Evolutionary conservation across 2,888 invertebrate genomes (phyloP).

Genomic region (Heliothis peltigera): DNA sequence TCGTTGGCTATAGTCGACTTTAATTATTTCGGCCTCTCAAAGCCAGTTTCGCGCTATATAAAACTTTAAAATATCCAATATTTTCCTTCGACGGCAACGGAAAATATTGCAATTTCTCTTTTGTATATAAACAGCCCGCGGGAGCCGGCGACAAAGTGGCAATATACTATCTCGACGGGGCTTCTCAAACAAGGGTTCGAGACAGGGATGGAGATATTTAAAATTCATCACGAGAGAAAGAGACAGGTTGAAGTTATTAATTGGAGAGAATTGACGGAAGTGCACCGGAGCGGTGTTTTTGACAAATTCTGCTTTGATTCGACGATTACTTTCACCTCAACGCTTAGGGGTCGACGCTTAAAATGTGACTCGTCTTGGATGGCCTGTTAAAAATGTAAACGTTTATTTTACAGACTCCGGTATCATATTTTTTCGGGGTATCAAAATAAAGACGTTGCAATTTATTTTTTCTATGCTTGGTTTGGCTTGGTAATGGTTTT

Average conservation of each 20-base stretch:
- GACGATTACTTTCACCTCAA: conserved; percentile 88
- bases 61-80: conserved; percentile 79
- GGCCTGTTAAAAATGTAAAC: conserved; percentile 67
- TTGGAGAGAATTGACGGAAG: conserved; percentile 89
- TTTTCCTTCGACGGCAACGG: conserved; percentile 73
- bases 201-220: conserved; percentile 70
- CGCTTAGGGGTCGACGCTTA: conserved; percentile 80
- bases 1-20: conserved; percentile 28
- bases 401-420: conserved; percentile 51
- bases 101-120: conserved; percentile 86
- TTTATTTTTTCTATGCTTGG: conserved; percentile 22
- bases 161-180: conserved; percentile 89
- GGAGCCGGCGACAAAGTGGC: conserved; percentile 89
- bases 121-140: conserved; percentile 83
- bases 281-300: conserved; percentile 87
- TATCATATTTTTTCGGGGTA: conserved; percentile 54
- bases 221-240: conserved; percentile 61
- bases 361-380: conserved; percentile 71
- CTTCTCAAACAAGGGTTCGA: conserved; percentile 87
- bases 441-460: conserved; percentile 46
- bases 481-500: neutral
- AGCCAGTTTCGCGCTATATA: conserved; percentile 61
- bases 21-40: conserved; percentile 50
- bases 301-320: conserved; percentile 90
- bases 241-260: conserved; percentile 83